Conservation (phyloP, 2,113 vertebrate species). For the Menidia beryllina region DNA sequence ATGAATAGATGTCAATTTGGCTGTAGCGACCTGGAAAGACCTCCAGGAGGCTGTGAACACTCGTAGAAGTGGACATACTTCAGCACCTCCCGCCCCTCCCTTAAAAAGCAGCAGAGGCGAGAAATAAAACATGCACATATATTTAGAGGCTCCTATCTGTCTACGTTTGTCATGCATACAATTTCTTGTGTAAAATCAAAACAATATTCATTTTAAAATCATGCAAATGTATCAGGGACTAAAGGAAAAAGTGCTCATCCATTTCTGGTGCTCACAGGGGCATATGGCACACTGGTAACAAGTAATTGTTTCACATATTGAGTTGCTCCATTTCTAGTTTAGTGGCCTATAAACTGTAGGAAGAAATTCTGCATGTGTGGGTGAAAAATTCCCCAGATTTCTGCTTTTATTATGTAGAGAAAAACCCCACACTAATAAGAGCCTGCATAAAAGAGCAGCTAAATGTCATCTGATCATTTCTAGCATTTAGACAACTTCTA, state of each 20-base stretch:
- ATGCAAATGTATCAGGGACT: conserved; percentile 20
- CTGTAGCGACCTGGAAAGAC: background rate
- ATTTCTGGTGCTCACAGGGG: background rate
- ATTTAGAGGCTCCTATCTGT: background rate
- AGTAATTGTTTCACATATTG: background rate
- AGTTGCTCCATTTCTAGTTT: too few relatives aligned
- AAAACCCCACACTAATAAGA: too few relatives aligned
- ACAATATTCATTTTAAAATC: conserved; percentile 40
- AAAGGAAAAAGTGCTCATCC: conserved; percentile 11
- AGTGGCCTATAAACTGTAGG: too few relatives aligned
- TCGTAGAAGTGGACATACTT: conserved; percentile 4
- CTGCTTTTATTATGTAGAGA: too few relatives aligned
- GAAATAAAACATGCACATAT: background rate
- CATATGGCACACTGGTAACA: background rate
- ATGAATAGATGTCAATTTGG: background rate
- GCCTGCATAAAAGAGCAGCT: background rate
- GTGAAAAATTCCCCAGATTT: background rate
- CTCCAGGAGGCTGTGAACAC: background rate
- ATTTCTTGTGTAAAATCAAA: conserved; percentile 10
- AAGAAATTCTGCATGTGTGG: background rate
- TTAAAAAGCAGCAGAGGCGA: conserved; percentile 46
- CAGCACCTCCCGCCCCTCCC: conserved; percentile 23
- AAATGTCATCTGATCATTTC: background rate
- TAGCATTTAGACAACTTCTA: too few relatives aligned
- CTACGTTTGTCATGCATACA: background rate